phyloP scores from a whole-genome alignment of 2,888 invertebrate species.

The Megaustenia siamemsis region DNA sequence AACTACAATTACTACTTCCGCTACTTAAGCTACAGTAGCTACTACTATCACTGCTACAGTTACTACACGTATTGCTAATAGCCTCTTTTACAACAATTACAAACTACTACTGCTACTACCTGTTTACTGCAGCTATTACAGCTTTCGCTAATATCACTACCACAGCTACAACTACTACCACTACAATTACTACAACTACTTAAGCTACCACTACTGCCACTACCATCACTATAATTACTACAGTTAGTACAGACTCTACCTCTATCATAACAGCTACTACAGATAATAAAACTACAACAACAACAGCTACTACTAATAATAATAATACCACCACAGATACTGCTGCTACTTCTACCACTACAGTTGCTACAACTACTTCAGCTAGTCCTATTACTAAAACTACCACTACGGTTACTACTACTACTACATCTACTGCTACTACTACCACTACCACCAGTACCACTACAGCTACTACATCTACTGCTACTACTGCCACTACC shows the following conservation, averaged over 20 bases:
- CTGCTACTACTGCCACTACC: not conserved
- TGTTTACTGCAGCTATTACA: not conserved
- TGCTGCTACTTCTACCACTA: not conserved
- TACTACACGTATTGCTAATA: not conserved
- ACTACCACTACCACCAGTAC: not conserved
- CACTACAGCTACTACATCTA: not conserved
- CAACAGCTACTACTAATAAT: not conserved
- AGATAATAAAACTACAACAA: not conserved
- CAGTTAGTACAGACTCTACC: not conserved
- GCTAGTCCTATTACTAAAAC: not conserved
- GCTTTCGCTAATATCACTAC: not conserved
- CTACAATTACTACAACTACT: not conserved
- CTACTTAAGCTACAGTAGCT: not conserved
- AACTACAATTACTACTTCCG: not conserved
- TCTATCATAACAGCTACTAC: not conserved
- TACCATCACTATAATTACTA: not conserved
- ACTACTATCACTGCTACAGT: not conserved
- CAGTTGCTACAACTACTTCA: not conserved
- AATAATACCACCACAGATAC: constrained; percentile 2
- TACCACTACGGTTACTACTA: not conserved
- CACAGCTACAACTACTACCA: not conserved
- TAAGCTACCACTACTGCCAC: not conserved
- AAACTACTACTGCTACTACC: not conserved
- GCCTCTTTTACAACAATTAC: not conserved
- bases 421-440: not conserved